Evolutionary conservation across 2,797 vertebrate genomes (phyloP), one percentile per base, ranked within the genome.

Genomic region (Melanotaenia parkinsoni): DNA sequence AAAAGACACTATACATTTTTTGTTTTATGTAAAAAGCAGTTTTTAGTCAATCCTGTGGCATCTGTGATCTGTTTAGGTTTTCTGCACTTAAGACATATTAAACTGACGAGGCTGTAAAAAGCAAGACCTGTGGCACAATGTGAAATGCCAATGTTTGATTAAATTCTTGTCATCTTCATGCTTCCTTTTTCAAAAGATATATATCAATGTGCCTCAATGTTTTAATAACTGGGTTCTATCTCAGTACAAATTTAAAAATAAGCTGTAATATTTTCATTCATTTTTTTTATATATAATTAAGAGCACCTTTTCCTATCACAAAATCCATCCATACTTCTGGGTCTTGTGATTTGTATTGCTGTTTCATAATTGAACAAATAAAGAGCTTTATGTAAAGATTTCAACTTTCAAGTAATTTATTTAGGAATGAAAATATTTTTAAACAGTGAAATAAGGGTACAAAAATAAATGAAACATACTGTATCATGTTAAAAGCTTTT

Each of bases 321-420:
- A 58, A 40, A 10, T 72, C 32, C 38, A 69, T 54, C 53, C 24
- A 67, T 75, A 28, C 20, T 57, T 0, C 58, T 9, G 0, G 43
- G 38, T 61, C 63, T 58, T 72, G 37, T 74, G 38, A 47, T 70
- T 61, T 70, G 37, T 81, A 80, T 77, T 84, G 10, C 67, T 81
- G 43, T 58, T 38, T 16, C 33, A 26, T 84, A 45, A 71, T 62
- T 67, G 20, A 67, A 74, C 78, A 58, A 68, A 85, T 79, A 74
- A 85, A 71, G 58, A 71, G 58, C 37, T 83, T 63, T 62, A 72
- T 76, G 18, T 74, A 59, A 69, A 69, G 13, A 45, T 67, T 72
- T 76, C 0, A 66, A 47, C 20, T 35, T 22, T 59, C 16, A 58
- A 58, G 58, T 58, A 10, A 26, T 81, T 88, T 79, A 77, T 85